Conservation (phyloP, 2,888 invertebrate species). For the Malacosoma neustria region DNA sequence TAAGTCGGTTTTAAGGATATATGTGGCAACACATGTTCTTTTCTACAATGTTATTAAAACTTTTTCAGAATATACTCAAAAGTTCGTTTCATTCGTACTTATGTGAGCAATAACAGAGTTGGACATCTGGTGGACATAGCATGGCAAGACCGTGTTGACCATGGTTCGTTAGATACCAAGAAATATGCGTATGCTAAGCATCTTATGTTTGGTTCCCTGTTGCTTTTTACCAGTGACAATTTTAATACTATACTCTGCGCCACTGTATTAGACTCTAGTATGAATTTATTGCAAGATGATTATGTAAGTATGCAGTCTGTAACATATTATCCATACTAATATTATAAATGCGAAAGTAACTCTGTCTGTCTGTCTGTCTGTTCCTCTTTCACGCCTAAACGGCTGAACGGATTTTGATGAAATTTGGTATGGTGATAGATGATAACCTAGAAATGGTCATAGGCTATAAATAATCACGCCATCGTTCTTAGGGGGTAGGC, state of each 20-base stretch:
- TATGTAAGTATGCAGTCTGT: slow-evolving; percentile 50
- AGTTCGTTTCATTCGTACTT: slow-evolving; percentile 54
- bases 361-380: too few species aligned
- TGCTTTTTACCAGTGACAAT: slow-evolving; percentile 81
- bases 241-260: slow-evolving; percentile 82
- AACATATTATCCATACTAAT: background rate
- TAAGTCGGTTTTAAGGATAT: too few species aligned
- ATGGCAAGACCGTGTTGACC: slow-evolving; percentile 34
- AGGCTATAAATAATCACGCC: too few species aligned
- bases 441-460: too few species aligned
- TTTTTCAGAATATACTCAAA: slow-evolving; percentile 60
- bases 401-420: too few species aligned
- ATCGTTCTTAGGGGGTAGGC: too few species aligned
- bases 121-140: slow-evolving; percentile 58
- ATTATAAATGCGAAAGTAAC: too few species aligned
- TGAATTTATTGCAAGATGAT: slow-evolving; percentile 64
- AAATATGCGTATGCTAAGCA: slow-evolving; percentile 55
- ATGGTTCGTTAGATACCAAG: slow-evolving; percentile 26
- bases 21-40: too few species aligned
- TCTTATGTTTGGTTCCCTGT: slow-evolving; percentile 81
- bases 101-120: slow-evolving; percentile 48
- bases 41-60: too few species aligned
- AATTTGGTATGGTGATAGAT: too few species aligned
- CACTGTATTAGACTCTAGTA: slow-evolving; percentile 73
- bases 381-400: too few species aligned